Base-by-base conservation (phyloP, 2,797 vertebrate genomes). In the Erethizon dorsatum region DNA sequence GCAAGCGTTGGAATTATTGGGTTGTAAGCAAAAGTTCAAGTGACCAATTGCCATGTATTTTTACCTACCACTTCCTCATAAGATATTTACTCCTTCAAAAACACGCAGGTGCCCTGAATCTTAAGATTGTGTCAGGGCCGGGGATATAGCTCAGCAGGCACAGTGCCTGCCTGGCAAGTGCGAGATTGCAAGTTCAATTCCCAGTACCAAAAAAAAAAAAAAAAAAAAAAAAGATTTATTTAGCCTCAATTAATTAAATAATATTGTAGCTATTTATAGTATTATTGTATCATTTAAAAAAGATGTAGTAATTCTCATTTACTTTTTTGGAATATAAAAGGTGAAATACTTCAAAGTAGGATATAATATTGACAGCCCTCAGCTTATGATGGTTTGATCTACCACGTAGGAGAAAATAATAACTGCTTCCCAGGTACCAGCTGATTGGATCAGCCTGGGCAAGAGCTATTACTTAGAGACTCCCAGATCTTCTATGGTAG, bases 11-110 rank as follows among this genome's bases (percentile, higher is more conserved):
- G 31, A 61, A 87, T 85, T 90, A 17, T 78, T 80, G 33, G 24
- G 7, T 41, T 79, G 84, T 20, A 93, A 84, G 8, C 54, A 69
- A 91, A 90, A 94, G 77, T 45, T 59, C 52, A 90, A 91, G 54
- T 50, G 47, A 80, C 57, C 5, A 59, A 31, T 47, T 63, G 31
- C 6, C 18, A 5, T 20, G 15, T 31, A 86, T 63, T 93, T 96
- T 28, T 92, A 37, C 37, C 12, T 87, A 37, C 14, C 83, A 13
- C 28, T 77, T 93, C 18, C 22, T 45, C 0, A 54, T 5, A 18
- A 50, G 17, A 14, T 41, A 61, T 78, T 77, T 94, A 50, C 1
- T 15, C 26, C 18, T 93, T 96, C n/a, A 57, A 73, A 83, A 83
- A 59, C 45, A 75, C 2, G 54, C 59, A 85, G 31, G 45, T n/a